These are phyloP conservation scores for Acronicta aceris DNA, from an alignment of 2,888 invertebrate genomes.

Conservation along the genomic window DNA sequence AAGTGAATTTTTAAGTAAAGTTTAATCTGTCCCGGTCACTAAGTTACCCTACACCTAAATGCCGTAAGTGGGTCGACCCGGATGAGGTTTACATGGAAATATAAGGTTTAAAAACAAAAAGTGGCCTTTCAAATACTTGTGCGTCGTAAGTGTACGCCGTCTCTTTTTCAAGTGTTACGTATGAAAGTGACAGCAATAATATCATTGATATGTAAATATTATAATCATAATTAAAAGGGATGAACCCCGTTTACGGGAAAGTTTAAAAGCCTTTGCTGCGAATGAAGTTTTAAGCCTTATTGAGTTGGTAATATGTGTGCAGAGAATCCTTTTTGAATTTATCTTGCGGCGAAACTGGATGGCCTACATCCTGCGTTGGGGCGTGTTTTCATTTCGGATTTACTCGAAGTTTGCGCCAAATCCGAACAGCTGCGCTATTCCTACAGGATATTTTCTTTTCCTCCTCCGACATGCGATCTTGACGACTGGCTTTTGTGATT, in stretches of 20 bases:
- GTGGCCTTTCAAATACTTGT: slow-evolving; percentile 54
- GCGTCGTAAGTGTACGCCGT: slow-evolving; percentile 50
- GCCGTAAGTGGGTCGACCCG: slow-evolving; percentile 73
- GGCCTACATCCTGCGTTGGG: slow-evolving; percentile 78
- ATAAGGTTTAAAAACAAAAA: slow-evolving; percentile 70
- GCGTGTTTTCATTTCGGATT: slow-evolving; percentile 88
- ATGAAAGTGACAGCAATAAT: slow-evolving; percentile 55
- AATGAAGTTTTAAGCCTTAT: slow-evolving; percentile 86
- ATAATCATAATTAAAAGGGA: slow-evolving; percentile 75
- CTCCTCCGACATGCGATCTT: slow-evolving; percentile 83
- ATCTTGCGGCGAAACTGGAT: slow-evolving; percentile 77
- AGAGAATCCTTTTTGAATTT: slow-evolving; percentile 83
- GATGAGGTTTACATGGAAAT: slow-evolving; percentile 67
- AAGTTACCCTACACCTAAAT: slow-evolving; percentile 67
- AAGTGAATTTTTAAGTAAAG: slow-evolving; percentile 58
- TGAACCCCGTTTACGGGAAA: slow-evolving; percentile 77
- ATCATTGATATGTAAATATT: slow-evolving; percentile 72
- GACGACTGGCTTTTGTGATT: slow-evolving; percentile 87
- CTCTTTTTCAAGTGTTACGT: slow-evolving; percentile 52
- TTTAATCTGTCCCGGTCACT: slow-evolving; percentile 64
- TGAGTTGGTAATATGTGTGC: slow-evolving; percentile 81
- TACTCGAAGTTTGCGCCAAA: slow-evolving; percentile 84
- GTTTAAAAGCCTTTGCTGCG: slow-evolving; percentile 76
- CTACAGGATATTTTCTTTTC: slow-evolving; percentile 85
- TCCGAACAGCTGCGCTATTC: slow-evolving; percentile 83